Evolutionary conservation across 2,797 vertebrate species (phyloP).

Genomic region (Sebastes elongatus): DNA sequence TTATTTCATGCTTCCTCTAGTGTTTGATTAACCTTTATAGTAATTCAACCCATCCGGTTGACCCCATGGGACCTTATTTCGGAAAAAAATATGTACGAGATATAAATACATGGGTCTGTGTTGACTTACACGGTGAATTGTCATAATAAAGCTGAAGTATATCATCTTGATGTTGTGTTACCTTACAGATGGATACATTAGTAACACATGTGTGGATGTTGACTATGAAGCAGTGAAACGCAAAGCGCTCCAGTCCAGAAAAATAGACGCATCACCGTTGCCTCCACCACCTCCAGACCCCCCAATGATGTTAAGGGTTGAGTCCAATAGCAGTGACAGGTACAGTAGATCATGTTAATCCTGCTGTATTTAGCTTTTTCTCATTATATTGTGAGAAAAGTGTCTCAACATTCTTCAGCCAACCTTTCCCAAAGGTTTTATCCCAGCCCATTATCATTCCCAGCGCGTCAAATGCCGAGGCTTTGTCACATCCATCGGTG

Average conservation of each 20-base stretch:
- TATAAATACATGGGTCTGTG: neutral
- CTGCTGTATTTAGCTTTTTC: rapidly evolving
- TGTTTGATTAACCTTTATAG: neutral
- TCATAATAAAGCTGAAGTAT: neutral
- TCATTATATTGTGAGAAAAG: neutral
- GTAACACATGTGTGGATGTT: constrained; percentile 80
- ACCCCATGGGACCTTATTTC: no score
- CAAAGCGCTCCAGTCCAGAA: constrained; percentile 46
- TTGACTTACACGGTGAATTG: neutral
- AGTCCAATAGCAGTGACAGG: constrained; percentile 60
- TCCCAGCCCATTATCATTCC: no score
- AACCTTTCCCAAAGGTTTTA: neutral
- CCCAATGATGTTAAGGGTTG: constrained; percentile 34
- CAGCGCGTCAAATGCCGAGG: no score
- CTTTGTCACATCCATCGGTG: no score
- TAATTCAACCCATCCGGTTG: no score
- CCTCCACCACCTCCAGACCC: constrained; percentile 74
- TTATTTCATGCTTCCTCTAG: neutral
- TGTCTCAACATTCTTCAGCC: neutral
- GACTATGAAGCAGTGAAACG: constrained; percentile 83
- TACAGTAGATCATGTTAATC: constrained; percentile 4
- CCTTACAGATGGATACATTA: constrained; percentile 82
- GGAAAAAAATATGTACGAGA: no score
- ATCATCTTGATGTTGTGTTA: neutral
- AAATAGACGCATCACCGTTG: neutral